Percentiles rank a stretch among this genome's conserved stretches.
These are phyloP conservation scores for Celastrina argiolus DNA, from an alignment of 2,888 invertebrate species.

Conservation along the genomic window DNA sequence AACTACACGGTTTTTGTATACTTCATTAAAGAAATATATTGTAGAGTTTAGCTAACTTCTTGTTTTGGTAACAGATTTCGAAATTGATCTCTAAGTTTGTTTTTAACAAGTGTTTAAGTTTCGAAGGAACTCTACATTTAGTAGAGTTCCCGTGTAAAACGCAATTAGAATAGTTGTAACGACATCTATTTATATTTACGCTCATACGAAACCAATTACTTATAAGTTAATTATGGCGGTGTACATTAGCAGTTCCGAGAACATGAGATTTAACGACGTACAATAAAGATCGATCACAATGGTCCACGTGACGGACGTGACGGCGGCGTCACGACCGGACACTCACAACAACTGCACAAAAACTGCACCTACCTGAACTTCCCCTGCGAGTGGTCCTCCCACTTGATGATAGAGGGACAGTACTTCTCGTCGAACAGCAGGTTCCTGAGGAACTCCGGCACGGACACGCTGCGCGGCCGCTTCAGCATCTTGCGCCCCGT, in stretches of 20 bases:
- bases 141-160: neutral
- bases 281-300: slow-evolving; percentile 7
- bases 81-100: neutral
- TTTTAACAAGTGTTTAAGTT: neutral
- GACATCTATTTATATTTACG: neutral
- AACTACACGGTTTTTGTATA: too few species aligned
- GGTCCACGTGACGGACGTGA: slow-evolving; percentile 12
- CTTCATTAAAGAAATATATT: too few species aligned
- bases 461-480: slow-evolving; percentile 69
- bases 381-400: slow-evolving; percentile 91
- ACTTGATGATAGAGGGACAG: slow-evolving; percentile 89
- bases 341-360: neutral
- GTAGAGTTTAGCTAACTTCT: too few species aligned
- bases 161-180: neutral
- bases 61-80: too few species aligned
- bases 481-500: slow-evolving; percentile 67
- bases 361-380: slow-evolving; percentile 81
- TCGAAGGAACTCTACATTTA: neutral
- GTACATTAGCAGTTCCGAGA: neutral
- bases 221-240: neutral
- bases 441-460: slow-evolving; percentile 93
- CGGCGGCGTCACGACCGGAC: neutral
- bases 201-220: neutral
- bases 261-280: slow-evolving; percentile 2
- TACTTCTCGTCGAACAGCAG: slow-evolving; percentile 85